Percentiles rank a stretch among this genome's conserved stretches.
Evolutionary conservation across 1,140 invertebrate genomes (phyloP).

Genomic region (Scaptomyza graminum): DNA sequence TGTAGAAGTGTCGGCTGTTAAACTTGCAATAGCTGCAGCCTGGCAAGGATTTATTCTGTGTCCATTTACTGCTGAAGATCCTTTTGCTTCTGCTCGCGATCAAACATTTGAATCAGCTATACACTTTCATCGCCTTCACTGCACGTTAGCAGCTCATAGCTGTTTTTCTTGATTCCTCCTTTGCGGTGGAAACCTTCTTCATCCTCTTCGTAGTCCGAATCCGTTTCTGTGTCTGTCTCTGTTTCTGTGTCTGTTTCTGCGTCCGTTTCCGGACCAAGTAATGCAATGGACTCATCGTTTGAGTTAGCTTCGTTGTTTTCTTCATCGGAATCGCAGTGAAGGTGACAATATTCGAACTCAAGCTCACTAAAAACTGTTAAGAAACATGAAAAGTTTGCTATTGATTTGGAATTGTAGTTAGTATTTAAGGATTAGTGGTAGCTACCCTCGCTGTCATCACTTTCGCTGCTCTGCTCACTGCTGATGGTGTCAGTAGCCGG

Average conservation of each 20-base stretch:
- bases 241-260: too few relatives aligned
- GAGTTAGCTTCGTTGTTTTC: slow-evolving; percentile 10
- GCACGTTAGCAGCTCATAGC: too few relatives aligned
- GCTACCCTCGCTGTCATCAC: slow-evolving; percentile 23
- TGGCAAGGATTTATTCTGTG: too few relatives aligned
- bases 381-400: background rate
- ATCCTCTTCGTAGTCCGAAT: slow-evolving; percentile 34
- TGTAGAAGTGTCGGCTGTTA: too few relatives aligned
- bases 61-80: too few relatives aligned
- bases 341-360: slow-evolving; percentile 35
- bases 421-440: background rate
- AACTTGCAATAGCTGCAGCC: too few relatives aligned
- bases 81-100: too few relatives aligned
- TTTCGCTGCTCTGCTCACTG: slow-evolving; percentile 18
- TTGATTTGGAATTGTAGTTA: background rate
- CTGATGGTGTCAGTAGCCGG: background rate
- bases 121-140: too few relatives aligned
- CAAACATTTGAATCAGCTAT: too few relatives aligned
- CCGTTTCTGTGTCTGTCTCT: background rate
- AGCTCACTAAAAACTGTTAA: slow-evolving; percentile 20
- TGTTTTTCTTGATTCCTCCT: slow-evolving; percentile 4
- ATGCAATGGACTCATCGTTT: slow-evolving; percentile 50
- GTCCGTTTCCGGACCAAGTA: slow-evolving; percentile 57
- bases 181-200: slow-evolving; percentile 7
- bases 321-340: slow-evolving; percentile 46